Base-by-base conservation (phyloP, 2,888 invertebrate species). In the Acleris emargana region DNA sequence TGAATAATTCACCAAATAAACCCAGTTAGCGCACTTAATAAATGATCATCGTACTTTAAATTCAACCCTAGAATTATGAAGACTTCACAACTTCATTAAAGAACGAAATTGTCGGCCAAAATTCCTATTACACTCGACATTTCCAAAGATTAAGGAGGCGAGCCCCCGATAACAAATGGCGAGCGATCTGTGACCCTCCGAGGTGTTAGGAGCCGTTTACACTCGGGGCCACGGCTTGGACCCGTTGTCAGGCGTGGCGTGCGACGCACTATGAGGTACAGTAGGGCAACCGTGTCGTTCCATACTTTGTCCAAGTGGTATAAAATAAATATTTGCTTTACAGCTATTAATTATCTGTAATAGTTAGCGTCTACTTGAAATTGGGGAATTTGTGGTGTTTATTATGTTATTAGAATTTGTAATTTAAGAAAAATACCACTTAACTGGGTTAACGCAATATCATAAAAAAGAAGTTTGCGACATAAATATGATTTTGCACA, bases 11-110 rank as follows among this genome's bases (percentile, higher is more conserved):
- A 69, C 68, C 69, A 71, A 74, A 75, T 74, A 78, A 76, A 84
- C 78, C 78, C 77, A 73, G 74, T 80, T 82, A 82, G 77, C 76
- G 75, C 78, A 71, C 73, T 78, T 83, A 80, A 83, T 84, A 80
- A 85, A 82, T 79, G 81, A 76, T 77, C 71, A 72, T 73, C 79
- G 78, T 51, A 54, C 58, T 61, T 64, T 52, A 64, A 57, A 67
- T 49, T 49, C 53, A 42, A 80, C 76, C 74, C 79, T 74, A 79
- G 77, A 82, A 80, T 84, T 87, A 86, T 82, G 80, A 82, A 81
- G 79, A 79, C 80, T 81, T 79, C 79, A 79, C 79, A 82, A 86
- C 81, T 89, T 88, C 86, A 89, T 89, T 87, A 86, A 78, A 79
- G 76, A 80, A 77, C 77, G 76, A 75, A 76, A 77, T 78, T 76